Evolutionary conservation across 2,888 invertebrate species (phyloP).

Genomic region (Troides aeacus): DNA sequence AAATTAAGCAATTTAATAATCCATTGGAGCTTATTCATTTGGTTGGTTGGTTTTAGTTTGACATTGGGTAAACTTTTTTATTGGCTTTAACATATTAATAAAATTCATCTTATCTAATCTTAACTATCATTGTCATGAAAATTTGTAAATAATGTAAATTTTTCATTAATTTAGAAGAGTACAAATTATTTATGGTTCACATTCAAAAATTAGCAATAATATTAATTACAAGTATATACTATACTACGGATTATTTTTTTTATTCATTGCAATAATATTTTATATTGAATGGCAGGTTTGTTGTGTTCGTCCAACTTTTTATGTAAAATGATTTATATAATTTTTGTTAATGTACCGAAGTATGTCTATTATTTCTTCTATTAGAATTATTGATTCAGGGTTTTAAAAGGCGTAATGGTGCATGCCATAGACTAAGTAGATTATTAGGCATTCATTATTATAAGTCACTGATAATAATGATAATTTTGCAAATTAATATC

Average conservation of each 20-base stretch:
- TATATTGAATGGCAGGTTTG: conserved; percentile 14
- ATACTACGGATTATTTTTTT: conserved; percentile 27
- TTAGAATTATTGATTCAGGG: conserved; percentile 58
- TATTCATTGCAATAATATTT: conserved; percentile 3
- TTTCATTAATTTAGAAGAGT: conserved; percentile 75
- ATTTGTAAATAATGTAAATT: conserved; percentile 43
- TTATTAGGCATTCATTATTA: conserved; percentile 45
- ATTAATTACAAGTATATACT: conserved; percentile 20
- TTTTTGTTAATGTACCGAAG: conserved; percentile 24
- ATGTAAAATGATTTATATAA: conserved; percentile 27
- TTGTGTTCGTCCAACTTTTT: conserved; percentile 24
- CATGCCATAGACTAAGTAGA: conserved; percentile 73
- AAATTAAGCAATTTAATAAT: conserved; percentile 29
- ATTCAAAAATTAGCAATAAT: conserved; percentile 53
- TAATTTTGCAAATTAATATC: conserved; percentile 17
- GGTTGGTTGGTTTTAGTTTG: conserved; percentile 57
- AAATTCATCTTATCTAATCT: conserved; percentile 42
- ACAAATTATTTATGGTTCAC: conserved; percentile 71
- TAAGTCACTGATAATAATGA: conserved; percentile 27
- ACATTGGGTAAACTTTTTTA: conserved; percentile 41
- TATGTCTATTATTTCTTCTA: conserved; percentile 34
- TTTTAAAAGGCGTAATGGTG: conserved; percentile 61
- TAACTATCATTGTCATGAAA: conserved; percentile 46
- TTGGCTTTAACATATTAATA: conserved; percentile 35
- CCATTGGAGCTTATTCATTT: conserved; percentile 34